Evolutionary conservation across 2,888 invertebrate genomes (phyloP).

Genomic region (Serrognathus titanus): DNA sequence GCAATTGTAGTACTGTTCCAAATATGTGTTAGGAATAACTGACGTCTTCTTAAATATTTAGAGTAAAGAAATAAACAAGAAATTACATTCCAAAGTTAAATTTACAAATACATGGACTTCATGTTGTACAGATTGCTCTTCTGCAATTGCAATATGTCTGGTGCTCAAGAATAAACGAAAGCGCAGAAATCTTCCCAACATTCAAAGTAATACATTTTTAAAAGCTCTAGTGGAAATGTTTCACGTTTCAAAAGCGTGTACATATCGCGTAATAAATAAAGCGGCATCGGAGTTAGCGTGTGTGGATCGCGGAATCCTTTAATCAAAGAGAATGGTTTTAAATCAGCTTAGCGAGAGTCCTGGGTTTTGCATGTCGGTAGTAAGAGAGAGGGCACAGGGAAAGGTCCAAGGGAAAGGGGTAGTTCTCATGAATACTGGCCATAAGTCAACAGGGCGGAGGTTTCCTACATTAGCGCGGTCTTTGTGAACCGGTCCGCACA

Average conservation of each 20-base stretch:
- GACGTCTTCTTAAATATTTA: too few relatives aligned
- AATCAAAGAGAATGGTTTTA: slow-evolving; percentile 40
- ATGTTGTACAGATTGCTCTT: too few relatives aligned
- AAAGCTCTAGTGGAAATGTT: slow-evolving; percentile 30
- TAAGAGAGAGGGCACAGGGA: slow-evolving; percentile 9
- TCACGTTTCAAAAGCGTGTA: slow-evolving; percentile 30
- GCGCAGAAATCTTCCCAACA: too few relatives aligned
- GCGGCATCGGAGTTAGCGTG: slow-evolving; percentile 28
- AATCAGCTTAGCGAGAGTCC: slow-evolving; percentile 36
- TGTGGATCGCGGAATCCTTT: slow-evolving; percentile 31
- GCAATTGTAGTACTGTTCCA: too few relatives aligned
- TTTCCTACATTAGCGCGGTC: too few relatives aligned
- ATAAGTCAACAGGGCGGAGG: slow-evolving; percentile 23
- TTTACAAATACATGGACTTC: too few relatives aligned
- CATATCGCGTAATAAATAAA: slow-evolving; percentile 33
- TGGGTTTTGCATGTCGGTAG: slow-evolving; percentile 25
- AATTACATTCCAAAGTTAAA: too few relatives aligned
- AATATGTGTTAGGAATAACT: too few relatives aligned
- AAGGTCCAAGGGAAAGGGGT: slow-evolving; percentile 14
- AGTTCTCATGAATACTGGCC: slow-evolving; percentile 29
- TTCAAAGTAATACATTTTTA: slow-evolving; percentile 22
- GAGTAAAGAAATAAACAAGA: too few relatives aligned
- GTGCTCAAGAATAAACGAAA: too few relatives aligned
- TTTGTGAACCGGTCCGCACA: too few relatives aligned
- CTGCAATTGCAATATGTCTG: too few relatives aligned